These are phyloP conservation scores for Malurus cyaneus DNA, from an alignment of 2,113 vertebrate genomes.

Conservation along the genomic window DNA sequence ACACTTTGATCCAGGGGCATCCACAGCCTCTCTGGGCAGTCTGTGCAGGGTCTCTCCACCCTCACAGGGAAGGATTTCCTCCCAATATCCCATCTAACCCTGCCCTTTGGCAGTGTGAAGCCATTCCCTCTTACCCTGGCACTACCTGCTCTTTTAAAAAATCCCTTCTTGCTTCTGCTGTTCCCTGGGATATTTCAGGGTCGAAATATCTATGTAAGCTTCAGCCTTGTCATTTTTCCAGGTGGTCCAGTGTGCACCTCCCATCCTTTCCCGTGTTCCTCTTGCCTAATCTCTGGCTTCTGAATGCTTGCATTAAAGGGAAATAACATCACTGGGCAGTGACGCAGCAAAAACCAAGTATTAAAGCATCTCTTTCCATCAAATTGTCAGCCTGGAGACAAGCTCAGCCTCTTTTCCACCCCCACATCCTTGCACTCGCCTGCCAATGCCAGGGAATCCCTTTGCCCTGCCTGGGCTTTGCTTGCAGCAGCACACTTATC, in stretches of 20 bases:
- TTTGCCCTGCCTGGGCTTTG: not conserved
- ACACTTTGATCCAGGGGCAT: not conserved
- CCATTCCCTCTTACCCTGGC: not conserved
- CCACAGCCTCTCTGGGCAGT: not conserved
- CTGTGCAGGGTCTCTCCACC: not conserved
- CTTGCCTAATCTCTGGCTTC: not conserved
- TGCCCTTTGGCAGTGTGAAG: not conserved
- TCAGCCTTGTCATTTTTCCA: not conserved
- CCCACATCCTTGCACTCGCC: not conserved
- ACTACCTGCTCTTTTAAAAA: not conserved
- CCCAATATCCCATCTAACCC: not conserved
- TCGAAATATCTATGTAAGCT: not conserved
- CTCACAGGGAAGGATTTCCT: not conserved
- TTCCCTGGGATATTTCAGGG: not conserved
- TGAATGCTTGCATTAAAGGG: not conserved
- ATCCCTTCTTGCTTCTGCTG: not conserved
- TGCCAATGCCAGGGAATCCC: not conserved
- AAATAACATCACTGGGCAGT: not conserved
- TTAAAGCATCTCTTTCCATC: not conserved
- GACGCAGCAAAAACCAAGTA: not conserved
- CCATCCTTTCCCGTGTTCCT: rapidly evolving
- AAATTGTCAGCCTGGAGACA: not conserved
- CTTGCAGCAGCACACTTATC: not conserved
- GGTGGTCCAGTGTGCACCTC: not conserved
- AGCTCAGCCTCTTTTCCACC: not conserved